These are phyloP conservation scores for Nasonia giraulti DNA, from an alignment of 1,140 invertebrate species.

Conservation along the genomic window DNA sequence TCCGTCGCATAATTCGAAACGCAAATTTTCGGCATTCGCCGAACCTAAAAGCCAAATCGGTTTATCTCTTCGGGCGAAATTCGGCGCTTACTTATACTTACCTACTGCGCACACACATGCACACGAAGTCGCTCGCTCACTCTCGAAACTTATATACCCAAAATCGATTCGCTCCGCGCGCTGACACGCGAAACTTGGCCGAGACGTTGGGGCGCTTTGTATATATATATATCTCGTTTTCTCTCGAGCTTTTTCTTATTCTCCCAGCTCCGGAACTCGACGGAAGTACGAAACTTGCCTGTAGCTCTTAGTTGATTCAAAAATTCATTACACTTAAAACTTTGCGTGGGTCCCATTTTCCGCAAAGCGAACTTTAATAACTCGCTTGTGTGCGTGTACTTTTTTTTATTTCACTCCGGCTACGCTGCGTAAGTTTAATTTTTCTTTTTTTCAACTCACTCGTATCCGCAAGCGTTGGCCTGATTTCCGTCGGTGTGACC, in stretches of 20 bases:
- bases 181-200: not conserved
- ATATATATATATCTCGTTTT: not conserved
- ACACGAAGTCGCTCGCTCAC: not conserved
- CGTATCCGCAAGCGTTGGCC: too few relatives aligned
- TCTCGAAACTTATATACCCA: constrained; percentile 17
- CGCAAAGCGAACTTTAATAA: constrained; percentile 27
- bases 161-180: constrained; percentile 16
- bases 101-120: not conserved
- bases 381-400: not conserved
- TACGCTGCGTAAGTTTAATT: constrained; percentile 34
- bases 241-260: not conserved
- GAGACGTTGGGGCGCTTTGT: constrained; percentile 13
- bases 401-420: not conserved
- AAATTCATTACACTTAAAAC: constrained; percentile 46
- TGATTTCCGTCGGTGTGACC: not conserved
- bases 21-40: constrained; percentile 22
- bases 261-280: not conserved
- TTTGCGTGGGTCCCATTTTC: constrained; percentile 21
- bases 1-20: constrained; percentile 16
- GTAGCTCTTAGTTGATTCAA: constrained; percentile 39
- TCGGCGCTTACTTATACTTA: not conserved
- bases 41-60: not conserved
- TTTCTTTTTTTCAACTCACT: constrained; percentile 5
- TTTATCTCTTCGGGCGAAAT: constrained; percentile 21
- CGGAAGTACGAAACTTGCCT: constrained; percentile 19